Evolutionary conservation across 2,113 vertebrate species (phyloP).

Genomic region (Calypte anna): DNA sequence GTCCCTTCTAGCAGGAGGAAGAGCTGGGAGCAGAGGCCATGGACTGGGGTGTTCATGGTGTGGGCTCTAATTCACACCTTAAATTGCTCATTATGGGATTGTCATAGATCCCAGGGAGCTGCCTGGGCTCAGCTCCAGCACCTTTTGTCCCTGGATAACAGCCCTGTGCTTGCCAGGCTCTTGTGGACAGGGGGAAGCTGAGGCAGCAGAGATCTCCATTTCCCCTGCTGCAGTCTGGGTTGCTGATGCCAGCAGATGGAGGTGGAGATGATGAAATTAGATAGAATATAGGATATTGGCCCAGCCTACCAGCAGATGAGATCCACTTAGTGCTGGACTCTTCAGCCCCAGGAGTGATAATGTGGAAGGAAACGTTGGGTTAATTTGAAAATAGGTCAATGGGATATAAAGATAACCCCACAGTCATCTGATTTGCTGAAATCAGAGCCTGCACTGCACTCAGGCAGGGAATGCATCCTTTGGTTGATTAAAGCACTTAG

Average conservation of each 20-base stretch:
- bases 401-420: conserved; percentile 5
- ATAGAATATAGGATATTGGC: not conserved
- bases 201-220: not conserved
- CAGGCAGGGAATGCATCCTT: not conserved
- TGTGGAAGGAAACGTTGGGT: not conserved
- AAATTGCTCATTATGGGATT: not conserved
- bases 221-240: not conserved
- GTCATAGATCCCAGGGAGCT: not conserved
- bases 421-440: not conserved
- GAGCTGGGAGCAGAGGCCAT: not conserved
- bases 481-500: conserved; percentile 12
- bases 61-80: not conserved
- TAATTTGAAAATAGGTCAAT: conserved; percentile 57
- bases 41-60: rapidly evolving
- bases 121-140: not conserved
- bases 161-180: not conserved
- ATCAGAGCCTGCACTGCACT: not conserved
- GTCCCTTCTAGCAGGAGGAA: not conserved
- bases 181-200: not conserved
- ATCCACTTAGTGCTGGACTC: not conserved
- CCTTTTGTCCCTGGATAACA: not conserved
- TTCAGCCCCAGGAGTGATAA: not conserved
- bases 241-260: not conserved
- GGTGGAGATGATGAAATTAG: not conserved
- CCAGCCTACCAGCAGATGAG: not conserved